Percentiles rank a stretch among this genome's conserved stretches.
phyloP scores from a whole-genome alignment of 2,113 vertebrate genomes.

The Trinectes maculatus region DNA sequence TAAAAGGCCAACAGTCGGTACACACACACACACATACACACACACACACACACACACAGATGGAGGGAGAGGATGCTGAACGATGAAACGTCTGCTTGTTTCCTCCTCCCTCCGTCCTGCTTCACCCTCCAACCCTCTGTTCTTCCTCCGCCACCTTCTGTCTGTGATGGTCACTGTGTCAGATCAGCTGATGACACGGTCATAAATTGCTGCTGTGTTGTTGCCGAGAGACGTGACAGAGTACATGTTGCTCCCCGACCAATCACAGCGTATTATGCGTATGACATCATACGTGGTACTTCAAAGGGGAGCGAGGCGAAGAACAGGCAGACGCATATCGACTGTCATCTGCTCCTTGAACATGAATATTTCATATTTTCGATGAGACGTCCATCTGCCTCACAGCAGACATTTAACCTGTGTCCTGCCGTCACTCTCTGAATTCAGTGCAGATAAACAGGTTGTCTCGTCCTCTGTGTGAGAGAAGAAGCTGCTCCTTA shows the following conservation, averaged over 20 bases:
- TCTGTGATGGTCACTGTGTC: too few species aligned
- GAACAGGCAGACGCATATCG: slow-evolving; percentile 19
- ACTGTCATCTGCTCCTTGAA: slow-evolving; percentile 8
- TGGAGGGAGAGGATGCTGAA: slow-evolving; percentile 27
- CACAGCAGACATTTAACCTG: not conserved
- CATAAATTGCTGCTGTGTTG: too few species aligned
- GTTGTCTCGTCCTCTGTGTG: not conserved
- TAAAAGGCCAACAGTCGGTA: slow-evolving; percentile 42
- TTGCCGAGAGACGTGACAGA: too few species aligned
- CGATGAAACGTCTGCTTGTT: slow-evolving; percentile 5
- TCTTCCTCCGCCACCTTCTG: not conserved
- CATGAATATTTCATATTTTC: slow-evolving; percentile 35
- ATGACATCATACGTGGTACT: too few species aligned
- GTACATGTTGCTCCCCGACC: too few species aligned
- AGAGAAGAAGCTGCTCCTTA: too few species aligned
- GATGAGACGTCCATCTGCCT: slow-evolving; percentile 1
- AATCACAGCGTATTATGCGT: too few species aligned
- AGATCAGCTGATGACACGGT: too few species aligned
- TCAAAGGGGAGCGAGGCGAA: too few species aligned
- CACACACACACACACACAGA: slow-evolving; percentile 39
- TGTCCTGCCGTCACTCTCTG: not conserved
- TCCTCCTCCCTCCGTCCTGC: slow-evolving; percentile 2
- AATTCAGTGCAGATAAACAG: not conserved
- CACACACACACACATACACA: slow-evolving; percentile 17
- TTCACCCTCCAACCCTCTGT: slow-evolving; percentile 3